Evolutionary conservation across 2,113 vertebrate genomes (phyloP), one percentile per base, ranked within the genome.

Genomic region (Platycercus adscitus): DNA sequence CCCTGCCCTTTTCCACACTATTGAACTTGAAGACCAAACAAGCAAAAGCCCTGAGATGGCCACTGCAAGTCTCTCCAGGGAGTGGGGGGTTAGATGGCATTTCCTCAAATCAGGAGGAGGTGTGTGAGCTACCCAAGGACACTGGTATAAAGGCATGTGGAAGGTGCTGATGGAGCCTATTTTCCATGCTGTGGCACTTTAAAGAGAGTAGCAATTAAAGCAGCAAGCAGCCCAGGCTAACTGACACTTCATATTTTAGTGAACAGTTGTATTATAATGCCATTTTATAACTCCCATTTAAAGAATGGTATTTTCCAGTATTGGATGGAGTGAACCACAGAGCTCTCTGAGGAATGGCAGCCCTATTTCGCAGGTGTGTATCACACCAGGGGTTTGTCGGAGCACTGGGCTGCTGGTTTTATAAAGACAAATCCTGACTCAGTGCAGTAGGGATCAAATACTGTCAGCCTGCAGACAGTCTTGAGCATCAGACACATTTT

Each of bases 131-230:
- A 37, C 65, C 6, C 8, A 60, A 82, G 88, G 55, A 75, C 8
- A 6, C 47, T 3, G 2, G 9, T 29, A 55, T 29, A 73, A 39
- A 12, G 46, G 53, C 68, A 90, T 52, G 39, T 55, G 44, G 83
- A 96, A 93, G 47, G 77, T 23, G 16, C 47, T 65, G 80, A 92
- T 56, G 80, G 80, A 93, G 44, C 29, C 44, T 39, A 76, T 95
- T 95, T 95, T 79, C 78, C 86, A 76, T 13, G 77, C 93, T 93
- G 78, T 25, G 81, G 71, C 63, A 52, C 68, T 86, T 89, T n/a
- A 26, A 87, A 49, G 37, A 86, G 63, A 52, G 58, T 28, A 91
- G 35, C 81, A 92, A 88, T 70, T 88, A 77, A 82, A 96, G 82
- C 92, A 95, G 92, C 92, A 91, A 83, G 82, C 72, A 20, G 43